Base-by-base conservation (phyloP, 2,797 vertebrate genomes). In the Phataginus tetradactyla region DNA sequence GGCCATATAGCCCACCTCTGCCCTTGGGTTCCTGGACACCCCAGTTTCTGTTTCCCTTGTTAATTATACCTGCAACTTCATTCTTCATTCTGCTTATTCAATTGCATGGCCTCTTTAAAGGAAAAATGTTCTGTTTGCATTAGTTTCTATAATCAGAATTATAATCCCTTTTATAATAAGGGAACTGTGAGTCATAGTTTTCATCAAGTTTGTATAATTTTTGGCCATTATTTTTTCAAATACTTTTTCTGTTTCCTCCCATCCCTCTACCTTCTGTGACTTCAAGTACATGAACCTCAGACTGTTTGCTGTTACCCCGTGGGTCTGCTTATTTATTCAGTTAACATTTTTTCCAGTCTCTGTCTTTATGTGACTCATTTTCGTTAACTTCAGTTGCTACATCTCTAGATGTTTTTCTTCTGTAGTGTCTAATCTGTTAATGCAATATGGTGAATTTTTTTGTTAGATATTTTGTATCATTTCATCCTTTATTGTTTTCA, bases 61-160 rank as follows among this genome's bases (percentile, higher is more conserved):
- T 61, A 12, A 10, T 57, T 15, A 18, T 51, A 5, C 27, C 53
- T 57, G 14, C 57, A 53, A 57, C 32, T 27, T 78, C n/a, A 34
- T 34, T 10, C 64, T 37, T 68, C 49, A 51, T 83, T 83, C 12
- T 83, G 59, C 59, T 63, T 21, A 29, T 51, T 66, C 4, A 15
- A 17, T 57, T 68, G 81, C 6, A 34, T 25, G 13, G n/a, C 17
- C 21, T 27, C 15, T 49, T 45, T 45, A 45, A 84, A 64, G 42
- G 51, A n/a, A 81, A 80, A 83, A 64, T 45, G 23, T 18, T 3
- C n/a, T n/a, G 9, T 66, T 61, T 11, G 32, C 29, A 4, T 12
- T 29, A 29, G 23, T 34, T 45, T 68, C 68, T 29, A 37, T n/a
- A 32, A 25, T 94, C 99, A 99, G 99, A 98, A 69, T 96, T 99